Base-by-base conservation (phyloP, 2,888 invertebrate genomes). In the Agrypnus murinus region DNA sequence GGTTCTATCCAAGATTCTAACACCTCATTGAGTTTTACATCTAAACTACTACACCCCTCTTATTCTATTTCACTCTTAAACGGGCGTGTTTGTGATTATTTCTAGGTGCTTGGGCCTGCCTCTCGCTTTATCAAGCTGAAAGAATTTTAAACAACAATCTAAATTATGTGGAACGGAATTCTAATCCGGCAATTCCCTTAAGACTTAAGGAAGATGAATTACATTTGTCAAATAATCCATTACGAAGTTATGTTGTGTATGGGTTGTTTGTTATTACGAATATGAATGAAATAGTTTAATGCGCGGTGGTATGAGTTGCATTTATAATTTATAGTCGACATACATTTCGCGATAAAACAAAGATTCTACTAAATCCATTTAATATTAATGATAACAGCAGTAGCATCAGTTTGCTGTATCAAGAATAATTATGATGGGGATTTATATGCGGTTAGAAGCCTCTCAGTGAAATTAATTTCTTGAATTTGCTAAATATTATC, bases 371-470 rank as follows among this genome's bases (percentile, higher is more conserved):
- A 25, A 48, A 17, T 48, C 17, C 48, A 12, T 25, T 10, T 12
- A n/a, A 48, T 55, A 55, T 55, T 55, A 55, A 55, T 55, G 55
- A 55, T 55, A 55, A 36, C 55, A 15, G 12, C 43, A 15, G 36
- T 36, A 55, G 5, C 2, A 50, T 19, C 48, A 36, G 62, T 48
- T 62, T 36, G 36, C 19, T 48, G 12, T 48, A 50, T 38, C 36
- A 36, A n/a, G n/a, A 62, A 34, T 48, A 25, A 25, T 25, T 25
- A 25, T 25, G 2, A 5, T 2, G 5, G 3, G 25, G 25, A 25
- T 25, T 25, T 25, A 5, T 25, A 25, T 25, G 25, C 25, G 2
- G 3, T 25, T n/a, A n/a, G n/a, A n/a, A n/a, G n/a, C n/a, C n/a
- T n/a, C n/a, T n/a, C n/a, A n/a, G n/a, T n/a, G n/a, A n/a, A n/a